Conservation (phyloP, 2,113 vertebrate species). For the Glareola pratincola region DNA sequence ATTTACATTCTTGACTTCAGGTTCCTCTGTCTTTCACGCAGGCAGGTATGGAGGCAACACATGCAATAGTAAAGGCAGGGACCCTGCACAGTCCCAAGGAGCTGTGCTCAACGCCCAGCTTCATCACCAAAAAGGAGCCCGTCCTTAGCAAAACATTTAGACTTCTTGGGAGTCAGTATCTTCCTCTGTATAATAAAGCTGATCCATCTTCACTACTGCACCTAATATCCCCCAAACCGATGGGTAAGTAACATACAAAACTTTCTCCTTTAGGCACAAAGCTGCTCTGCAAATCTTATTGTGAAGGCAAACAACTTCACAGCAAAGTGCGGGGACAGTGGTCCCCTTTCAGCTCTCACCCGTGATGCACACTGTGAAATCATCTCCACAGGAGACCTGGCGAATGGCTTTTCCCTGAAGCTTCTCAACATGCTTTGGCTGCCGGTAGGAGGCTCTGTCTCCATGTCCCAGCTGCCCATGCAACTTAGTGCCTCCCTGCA, state of each 20-base stretch:
- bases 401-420: constrained; percentile 92
- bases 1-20: background rate
- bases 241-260: rapidly evolving
- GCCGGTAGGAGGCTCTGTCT: constrained; percentile 94
- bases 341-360: constrained; percentile 73
- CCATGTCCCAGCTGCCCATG: constrained; percentile 96
- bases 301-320: background rate
- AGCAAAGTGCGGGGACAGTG: background rate
- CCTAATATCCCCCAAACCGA: background rate
- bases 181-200: background rate
- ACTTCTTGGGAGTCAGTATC: background rate
- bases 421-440: constrained; percentile 92
- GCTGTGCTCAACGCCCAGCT: background rate
- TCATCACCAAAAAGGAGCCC: background rate
- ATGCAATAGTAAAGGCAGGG: background rate
- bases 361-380: constrained; percentile 94
- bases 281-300: background rate
- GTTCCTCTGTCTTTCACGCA: background rate
- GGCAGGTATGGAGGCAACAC: background rate
- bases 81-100: background rate
- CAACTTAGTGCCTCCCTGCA: constrained; percentile 94
- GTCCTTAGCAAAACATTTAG: background rate
- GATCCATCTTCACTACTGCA: background rate
- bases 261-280: background rate
- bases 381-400: constrained; percentile 93